A percentile compares a stretch with the other conserved stretches of the same genome.
Evolutionary conservation across 1,140 invertebrate genomes (phyloP).

Genomic region (Caerostris extrusa): DNA sequence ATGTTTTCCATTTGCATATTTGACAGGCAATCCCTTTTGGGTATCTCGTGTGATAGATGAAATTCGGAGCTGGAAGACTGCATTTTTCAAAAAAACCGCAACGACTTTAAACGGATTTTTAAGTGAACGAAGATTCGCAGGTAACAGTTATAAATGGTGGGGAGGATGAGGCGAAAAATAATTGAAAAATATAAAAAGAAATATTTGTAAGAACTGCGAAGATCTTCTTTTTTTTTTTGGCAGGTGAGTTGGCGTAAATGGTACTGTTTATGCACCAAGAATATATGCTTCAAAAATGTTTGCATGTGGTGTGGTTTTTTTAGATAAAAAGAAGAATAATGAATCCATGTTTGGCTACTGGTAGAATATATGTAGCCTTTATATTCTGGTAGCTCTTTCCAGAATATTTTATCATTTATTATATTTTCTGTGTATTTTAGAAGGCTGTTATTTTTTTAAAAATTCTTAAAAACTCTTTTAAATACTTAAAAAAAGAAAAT

Average conservation of each 20-base stretch:
- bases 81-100: conserved; percentile 51
- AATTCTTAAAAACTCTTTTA: too few relatives aligned
- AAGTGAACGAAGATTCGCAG: not conserved
- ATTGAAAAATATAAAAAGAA: conserved; percentile 45
- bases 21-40: conserved; percentile 57
- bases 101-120: conserved; percentile 62
- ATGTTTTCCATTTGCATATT: conserved; percentile 69
- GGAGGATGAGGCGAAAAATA: conserved; percentile 33
- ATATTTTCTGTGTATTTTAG: too few relatives aligned
- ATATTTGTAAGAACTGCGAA: not conserved
- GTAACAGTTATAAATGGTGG: conserved; percentile 30
- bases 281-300: not conserved
- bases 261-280: not conserved
- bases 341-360: not conserved
- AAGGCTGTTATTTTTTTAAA: too few relatives aligned
- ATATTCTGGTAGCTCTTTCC: too few relatives aligned
- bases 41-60: conserved; percentile 46
- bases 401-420: too few relatives aligned
- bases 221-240: not conserved
- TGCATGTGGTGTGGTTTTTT: not conserved
- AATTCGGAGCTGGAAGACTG: not conserved
- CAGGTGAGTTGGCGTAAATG: not conserved
- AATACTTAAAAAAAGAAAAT: too few relatives aligned
- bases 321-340: not conserved
- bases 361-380: too few relatives aligned